A percentile compares a stretch with the other conserved stretches of the same genome.
phyloP scores from a whole-genome alignment of 2,113 vertebrate genomes.

The Sceloporus tristichus region DNA sequence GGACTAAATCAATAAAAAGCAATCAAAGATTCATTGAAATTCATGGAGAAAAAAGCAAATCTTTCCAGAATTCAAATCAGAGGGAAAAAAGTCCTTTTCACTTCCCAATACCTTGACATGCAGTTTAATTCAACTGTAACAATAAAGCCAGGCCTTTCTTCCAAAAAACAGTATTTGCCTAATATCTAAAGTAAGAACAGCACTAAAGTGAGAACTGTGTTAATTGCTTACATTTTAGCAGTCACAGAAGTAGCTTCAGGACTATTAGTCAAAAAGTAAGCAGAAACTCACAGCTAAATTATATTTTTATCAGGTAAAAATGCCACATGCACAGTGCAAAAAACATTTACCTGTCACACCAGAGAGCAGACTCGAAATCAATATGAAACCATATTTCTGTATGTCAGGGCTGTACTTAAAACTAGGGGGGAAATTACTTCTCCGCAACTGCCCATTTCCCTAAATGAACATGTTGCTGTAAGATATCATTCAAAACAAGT shows the following conservation, averaged over 20 bases:
- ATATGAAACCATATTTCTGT: background rate
- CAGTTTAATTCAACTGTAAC: background rate
- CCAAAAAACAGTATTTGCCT: background rate
- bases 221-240: background rate
- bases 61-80: background rate
- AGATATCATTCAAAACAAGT: too few relatives aligned
- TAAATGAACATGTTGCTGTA: too few relatives aligned
- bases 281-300: constrained; percentile 18
- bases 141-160: background rate
- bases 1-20: too few relatives aligned
- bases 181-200: background rate
- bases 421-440: background rate
- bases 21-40: too few relatives aligned
- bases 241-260: constrained; percentile 27
- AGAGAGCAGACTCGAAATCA: background rate
- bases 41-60: background rate
- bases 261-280: constrained; percentile 19
- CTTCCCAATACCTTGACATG: background rate
- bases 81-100: background rate
- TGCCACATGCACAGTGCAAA: constrained; percentile 24
- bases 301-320: background rate
- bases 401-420: background rate
- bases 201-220: background rate
- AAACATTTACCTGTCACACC: background rate
- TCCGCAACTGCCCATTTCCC: too few relatives aligned